These are phyloP conservation scores for Xylota sylvarum DNA, from an alignment of 2,888 invertebrate species.

Conservation along the genomic window DNA sequence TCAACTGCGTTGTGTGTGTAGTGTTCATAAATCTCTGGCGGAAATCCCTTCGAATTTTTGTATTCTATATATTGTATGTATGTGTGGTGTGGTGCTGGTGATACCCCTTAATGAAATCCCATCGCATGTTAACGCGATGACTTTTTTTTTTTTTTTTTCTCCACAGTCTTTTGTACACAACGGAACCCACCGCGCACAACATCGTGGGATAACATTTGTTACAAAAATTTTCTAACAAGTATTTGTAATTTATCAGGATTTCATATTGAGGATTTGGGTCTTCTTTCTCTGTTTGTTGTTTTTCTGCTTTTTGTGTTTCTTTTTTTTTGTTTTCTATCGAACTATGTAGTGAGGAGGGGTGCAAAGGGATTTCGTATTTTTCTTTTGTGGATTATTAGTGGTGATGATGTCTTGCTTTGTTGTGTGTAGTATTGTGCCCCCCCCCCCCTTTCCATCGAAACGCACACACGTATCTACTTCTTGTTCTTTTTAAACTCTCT, in stretches of 20 bases:
- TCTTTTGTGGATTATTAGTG: constrained; percentile 69
- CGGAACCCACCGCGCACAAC: constrained; percentile 23
- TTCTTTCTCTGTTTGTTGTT: constrained; percentile 23
- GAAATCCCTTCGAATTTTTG: constrained; percentile 61
- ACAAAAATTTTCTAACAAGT: constrained; percentile 70
- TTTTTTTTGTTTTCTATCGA: constrained; percentile 18
- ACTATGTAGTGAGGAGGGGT: background rate
- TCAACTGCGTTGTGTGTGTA: constrained; percentile 62
- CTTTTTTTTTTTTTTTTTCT: constrained; percentile 22
- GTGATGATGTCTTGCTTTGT: constrained; percentile 68
- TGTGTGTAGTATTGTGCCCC: constrained; percentile 23
- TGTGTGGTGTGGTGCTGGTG: constrained; percentile 10
- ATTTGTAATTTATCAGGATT: constrained; percentile 76
- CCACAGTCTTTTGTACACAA: background rate
- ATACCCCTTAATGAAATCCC: constrained; percentile 66
- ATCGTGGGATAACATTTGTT: constrained; percentile 69
- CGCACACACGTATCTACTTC: constrained; percentile 23
- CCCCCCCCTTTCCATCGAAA: background rate
- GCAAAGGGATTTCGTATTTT: constrained; percentile 47
- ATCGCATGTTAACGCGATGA: constrained; percentile 61
- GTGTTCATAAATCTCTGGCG: constrained; percentile 70
- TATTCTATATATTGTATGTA: constrained; percentile 28
- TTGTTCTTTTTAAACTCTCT: constrained; percentile 21
- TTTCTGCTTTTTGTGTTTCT: constrained; percentile 16
- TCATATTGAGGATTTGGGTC: constrained; percentile 69